These are phyloP conservation scores for Pelosia muscerda DNA, from an alignment of 2,888 invertebrate genomes.

Conservation along the genomic window DNA sequence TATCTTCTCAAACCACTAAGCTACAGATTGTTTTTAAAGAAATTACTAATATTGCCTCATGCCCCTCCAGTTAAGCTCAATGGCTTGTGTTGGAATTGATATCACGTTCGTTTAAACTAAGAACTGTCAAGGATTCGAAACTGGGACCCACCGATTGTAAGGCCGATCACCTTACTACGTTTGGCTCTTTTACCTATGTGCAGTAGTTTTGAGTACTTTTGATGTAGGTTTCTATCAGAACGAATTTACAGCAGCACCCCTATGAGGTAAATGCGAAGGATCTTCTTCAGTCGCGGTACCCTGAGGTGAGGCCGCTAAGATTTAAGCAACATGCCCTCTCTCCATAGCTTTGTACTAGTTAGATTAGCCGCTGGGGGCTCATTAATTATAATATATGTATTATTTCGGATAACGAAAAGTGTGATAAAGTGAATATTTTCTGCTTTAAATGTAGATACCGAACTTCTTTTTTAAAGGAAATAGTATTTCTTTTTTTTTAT, in stretches of 20 bases:
- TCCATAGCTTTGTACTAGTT: slow-evolving; percentile 36
- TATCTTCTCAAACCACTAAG: too few species aligned
- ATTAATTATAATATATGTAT: neutral
- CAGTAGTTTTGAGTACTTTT: neutral
- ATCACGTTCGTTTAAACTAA: too few species aligned
- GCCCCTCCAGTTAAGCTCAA: too few species aligned
- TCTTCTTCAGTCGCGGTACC: slow-evolving; percentile 65
- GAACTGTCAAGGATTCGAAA: too few species aligned
- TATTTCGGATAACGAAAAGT: neutral
- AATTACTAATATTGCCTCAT: too few species aligned
- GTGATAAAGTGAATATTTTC: too few species aligned
- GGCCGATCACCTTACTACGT: neutral
- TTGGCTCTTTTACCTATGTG: neutral
- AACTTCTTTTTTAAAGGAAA: too few species aligned
- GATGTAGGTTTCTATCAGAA: neutral
- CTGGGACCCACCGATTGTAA: too few species aligned
- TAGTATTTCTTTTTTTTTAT: too few species aligned
- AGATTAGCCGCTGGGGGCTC: slow-evolving; percentile 30
- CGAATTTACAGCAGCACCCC: slow-evolving; percentile 20
- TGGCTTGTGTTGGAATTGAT: too few species aligned
- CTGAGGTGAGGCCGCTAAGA: slow-evolving; percentile 74
- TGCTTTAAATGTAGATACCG: neutral
- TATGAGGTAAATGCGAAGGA: slow-evolving; percentile 34
- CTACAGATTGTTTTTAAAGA: too few species aligned
- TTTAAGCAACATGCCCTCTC: slow-evolving; percentile 67